Base-by-base conservation (phyloP, 2,888 invertebrate species). In the Macrosiphum euphorbiae region DNA sequence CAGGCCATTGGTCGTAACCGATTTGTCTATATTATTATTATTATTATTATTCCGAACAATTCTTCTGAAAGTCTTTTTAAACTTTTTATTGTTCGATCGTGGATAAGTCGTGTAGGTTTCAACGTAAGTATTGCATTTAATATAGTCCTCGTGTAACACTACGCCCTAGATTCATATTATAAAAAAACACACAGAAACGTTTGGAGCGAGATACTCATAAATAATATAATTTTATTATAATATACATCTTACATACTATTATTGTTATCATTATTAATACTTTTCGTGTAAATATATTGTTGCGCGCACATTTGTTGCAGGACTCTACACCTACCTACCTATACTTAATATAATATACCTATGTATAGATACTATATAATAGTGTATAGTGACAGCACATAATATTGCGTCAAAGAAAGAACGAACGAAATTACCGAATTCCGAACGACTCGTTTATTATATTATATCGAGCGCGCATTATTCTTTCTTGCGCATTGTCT, bases 341-440 rank as follows among this genome's bases (percentile, higher is more conserved):
- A 61, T n/a, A n/a, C n/a, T n/a, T n/a, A n/a, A n/a, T n/a, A n/a
- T n/a, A n/a, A n/a, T n/a, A n/a, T 67, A 35, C 20, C 78, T 67
- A 35, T n/a, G 41, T 41, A 41, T 41, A 41, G 41, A 3, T 41
- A 67, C 50, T 13, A 52, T 52, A 78, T 35, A 16, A 16, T n/a
- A 24, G 20, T 47, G 28, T 26, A 24, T 13, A 11, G 52, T 35
- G 52, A 88, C 35, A 26, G 88, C 52, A 4, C 35, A 55, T 16
- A 13, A n/a, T 89, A n/a, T 89, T 89, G 89, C 89, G 89, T 89
- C 89, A 61, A 89, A 61, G 28, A 89, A 89, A 89, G 44, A 89
- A 89, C 47, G 10, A 44, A 89, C 7, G n/a, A 61, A 61, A 44
- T n/a, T 44, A 61, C 89, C 89, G 44, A 89, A 89, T 89, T 89